Percentiles rank a stretch among this genome's conserved stretches.
phyloP scores from a whole-genome alignment of 2,113 vertebrate species.

The Platycercus adscitus region DNA sequence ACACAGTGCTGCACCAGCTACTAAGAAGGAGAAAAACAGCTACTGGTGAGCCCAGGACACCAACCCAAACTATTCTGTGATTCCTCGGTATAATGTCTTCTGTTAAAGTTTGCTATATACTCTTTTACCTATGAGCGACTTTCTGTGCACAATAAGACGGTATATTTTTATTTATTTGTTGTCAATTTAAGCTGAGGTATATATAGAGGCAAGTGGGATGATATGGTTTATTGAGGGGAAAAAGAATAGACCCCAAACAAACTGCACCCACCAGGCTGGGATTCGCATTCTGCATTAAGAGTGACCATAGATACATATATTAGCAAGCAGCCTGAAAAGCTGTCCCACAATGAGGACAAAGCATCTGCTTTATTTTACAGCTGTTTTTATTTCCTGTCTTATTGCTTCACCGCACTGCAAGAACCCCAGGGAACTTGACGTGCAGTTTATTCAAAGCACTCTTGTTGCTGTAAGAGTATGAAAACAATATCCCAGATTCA shows the following conservation, averaged over 20 bases:
- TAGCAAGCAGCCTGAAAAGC: background rate
- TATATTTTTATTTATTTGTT: background rate
- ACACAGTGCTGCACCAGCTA: too few species aligned
- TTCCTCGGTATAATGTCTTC: background rate
- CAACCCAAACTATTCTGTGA: background rate
- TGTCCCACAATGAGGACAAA: background rate
- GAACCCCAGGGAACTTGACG: constrained; percentile 35
- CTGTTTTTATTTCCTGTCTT: constrained; percentile 26
- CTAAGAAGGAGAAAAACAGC: too few species aligned
- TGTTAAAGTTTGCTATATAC: background rate
- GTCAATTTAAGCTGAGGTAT: background rate
- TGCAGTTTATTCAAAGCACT: constrained; percentile 56
- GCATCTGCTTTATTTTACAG: background rate
- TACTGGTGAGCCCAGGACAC: too few species aligned
- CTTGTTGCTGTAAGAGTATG: constrained; percentile 31
- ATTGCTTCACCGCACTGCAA: background rate
- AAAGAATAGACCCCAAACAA: background rate
- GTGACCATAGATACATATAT: background rate
- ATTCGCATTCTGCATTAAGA: background rate
- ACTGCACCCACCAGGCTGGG: fast-evolving
- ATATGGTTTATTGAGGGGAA: background rate
- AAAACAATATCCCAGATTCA: constrained; percentile 61
- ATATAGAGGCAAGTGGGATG: background rate
- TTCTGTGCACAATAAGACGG: background rate
- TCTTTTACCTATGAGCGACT: background rate